Base-by-base conservation (phyloP, 2,888 invertebrate genomes). In the Leucoptera coffeella region DNA sequence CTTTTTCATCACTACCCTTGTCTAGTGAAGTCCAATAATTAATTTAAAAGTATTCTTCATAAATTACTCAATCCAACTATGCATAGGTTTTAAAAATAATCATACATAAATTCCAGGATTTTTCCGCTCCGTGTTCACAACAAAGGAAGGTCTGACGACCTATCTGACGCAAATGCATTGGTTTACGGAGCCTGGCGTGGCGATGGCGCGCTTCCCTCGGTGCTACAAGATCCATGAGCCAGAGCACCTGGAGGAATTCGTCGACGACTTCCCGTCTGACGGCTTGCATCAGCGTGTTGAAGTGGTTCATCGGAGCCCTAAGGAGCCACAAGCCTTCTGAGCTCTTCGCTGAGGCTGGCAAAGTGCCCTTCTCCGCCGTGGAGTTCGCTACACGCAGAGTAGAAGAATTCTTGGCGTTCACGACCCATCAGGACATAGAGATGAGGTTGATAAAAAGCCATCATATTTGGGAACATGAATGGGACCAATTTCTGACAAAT, bases 191-290 rank as follows among this genome's bases (percentile, higher is more conserved):
- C 82, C 83, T 6, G 86, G 85, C 6, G 78, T 88, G 15, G 81
- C 90, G 1, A 71, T 82, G 35, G 81, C 86, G 5, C 81, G 82
- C 37, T 93, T 89, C 50, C 93, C 93, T 1, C 77, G 93, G 15
- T 91, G 90, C 49, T 92, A 89, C 58, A 80, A 84, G 55, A 78
- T 91, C 36, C 80, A 85, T 47, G 83, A 82, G 45, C 78, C 81
- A 0, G 90, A 90, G 36, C 90, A 90, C 46, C 74, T 85, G 44
- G 78, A 80, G 40, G 83, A 85, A 31, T 91, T 91, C 45, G 72
- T 88, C 32, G 89, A 92, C 33, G 93, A 95, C 57, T 95, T 86
- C 48, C n/a, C 80, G 91, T 44, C 67, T 89, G 37, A 93, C 93
- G 1, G 87, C 92, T 2, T 93, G 93, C 48, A 78, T 90, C 38